A percentile compares a stretch with the other conserved stretches of the same genome.
Conservation (phyloP, 2,797 vertebrate genomes). For the Pipistrellus pygmaeus region DNA sequence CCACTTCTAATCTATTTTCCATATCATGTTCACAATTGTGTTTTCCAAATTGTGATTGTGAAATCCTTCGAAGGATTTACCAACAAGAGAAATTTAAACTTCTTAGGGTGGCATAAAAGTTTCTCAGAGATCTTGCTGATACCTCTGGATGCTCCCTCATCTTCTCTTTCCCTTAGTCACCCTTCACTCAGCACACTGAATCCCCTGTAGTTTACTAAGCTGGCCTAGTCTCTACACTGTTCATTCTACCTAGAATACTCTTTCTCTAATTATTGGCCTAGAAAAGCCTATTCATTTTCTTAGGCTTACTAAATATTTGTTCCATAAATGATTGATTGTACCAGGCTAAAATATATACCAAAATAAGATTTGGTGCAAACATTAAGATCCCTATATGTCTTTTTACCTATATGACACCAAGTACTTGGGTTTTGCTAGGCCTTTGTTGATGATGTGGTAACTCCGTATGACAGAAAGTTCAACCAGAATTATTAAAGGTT, state of each 20-base stretch:
- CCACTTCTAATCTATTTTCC: neutral
- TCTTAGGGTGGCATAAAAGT: neutral
- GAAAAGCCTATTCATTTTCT: constrained; percentile 19
- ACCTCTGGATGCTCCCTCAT: neutral
- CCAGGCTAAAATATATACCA: constrained; percentile 27
- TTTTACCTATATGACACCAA: neutral
- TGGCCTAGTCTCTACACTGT: neutral
- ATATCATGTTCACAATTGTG: neutral
- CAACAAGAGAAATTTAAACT: neutral
- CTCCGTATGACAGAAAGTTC: neutral
- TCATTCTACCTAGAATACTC: neutral
- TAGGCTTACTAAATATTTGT: constrained; percentile 1
- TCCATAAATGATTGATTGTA: neutral
- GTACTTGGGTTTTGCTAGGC: neutral
- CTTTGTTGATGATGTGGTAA: neutral
- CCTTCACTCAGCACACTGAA: neutral
- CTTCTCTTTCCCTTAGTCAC: neutral
- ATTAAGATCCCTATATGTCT: neutral
- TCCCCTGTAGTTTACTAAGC: neutral
- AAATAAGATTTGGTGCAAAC: constrained; percentile 10
- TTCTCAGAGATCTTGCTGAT: neutral
- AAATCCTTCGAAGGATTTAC: neutral
- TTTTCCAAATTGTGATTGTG: neutral
- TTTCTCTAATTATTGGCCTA: constrained; percentile 6
- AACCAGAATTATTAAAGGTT: constrained; percentile 5